phyloP scores from a whole-genome alignment of 2,797 vertebrate genomes.

The Mionectes olivaceus region DNA sequence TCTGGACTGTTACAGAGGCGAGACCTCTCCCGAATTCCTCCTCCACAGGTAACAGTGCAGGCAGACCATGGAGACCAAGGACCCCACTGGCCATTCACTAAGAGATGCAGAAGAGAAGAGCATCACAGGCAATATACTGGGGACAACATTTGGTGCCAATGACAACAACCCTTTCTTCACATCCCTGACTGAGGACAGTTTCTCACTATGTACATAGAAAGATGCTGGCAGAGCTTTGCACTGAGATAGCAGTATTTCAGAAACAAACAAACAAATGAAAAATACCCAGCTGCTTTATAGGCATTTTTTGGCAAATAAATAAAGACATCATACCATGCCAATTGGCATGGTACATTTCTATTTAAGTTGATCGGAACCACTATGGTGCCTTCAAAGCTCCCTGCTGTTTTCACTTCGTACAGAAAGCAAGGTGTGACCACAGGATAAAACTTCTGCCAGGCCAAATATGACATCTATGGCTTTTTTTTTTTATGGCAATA shows the following conservation, averaged over 20 bases:
- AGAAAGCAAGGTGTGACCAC: background rate
- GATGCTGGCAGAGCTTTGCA: background rate
- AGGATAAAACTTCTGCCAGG: background rate
- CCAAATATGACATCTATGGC: background rate
- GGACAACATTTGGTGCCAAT: background rate
- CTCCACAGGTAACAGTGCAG: slow-evolving; percentile 91
- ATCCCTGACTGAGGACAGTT: background rate
- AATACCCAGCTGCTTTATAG: background rate
- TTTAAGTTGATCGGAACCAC: background rate
- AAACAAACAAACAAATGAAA: background rate
- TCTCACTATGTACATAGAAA: background rate
- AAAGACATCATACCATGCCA: background rate
- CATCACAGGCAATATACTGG: background rate
- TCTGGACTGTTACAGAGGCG: slow-evolving; percentile 92
- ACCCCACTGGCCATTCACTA: slow-evolving; percentile 95
- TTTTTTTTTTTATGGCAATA: background rate
- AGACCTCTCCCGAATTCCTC: slow-evolving; percentile 87
- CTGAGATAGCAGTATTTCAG: background rate
- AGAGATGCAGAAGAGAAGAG: background rate
- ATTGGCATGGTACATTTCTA: background rate
- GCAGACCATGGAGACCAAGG: slow-evolving; percentile 97
- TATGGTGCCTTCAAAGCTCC: background rate
- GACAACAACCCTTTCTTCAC: background rate
- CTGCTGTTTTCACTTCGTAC: background rate
- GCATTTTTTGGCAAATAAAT: background rate